Conservation (phyloP, 2,113 vertebrate genomes). For the Addax nasomaculatus region DNA sequence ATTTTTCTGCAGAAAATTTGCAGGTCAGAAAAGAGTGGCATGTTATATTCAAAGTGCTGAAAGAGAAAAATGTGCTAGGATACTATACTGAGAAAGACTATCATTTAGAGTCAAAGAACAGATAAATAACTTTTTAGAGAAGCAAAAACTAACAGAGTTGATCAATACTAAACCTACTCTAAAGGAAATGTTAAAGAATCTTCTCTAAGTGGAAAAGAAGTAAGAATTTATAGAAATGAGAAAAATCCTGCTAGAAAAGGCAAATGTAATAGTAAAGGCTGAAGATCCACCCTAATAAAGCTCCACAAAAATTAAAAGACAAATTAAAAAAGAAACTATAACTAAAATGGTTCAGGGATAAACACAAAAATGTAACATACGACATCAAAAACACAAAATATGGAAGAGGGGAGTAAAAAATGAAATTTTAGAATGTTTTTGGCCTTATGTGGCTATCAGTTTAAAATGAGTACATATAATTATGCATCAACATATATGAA, state of each 20-base stretch:
- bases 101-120: background rate
- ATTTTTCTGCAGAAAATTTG: background rate
- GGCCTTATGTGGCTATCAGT: background rate
- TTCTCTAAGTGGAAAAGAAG: background rate
- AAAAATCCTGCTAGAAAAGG: background rate
- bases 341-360: background rate
- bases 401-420: background rate
- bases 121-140: background rate
- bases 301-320: background rate
- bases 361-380: background rate
- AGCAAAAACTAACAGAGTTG: background rate
- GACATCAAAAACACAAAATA: background rate
- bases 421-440: background rate
- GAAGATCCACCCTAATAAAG: background rate
- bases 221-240: background rate
- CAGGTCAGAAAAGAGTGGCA: background rate
- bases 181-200: background rate
- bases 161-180: background rate
- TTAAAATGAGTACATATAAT: background rate
- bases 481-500: background rate
- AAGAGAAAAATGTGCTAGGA: background rate
- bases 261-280: background rate
- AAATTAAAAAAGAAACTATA: background rate
- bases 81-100: background rate
- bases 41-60: background rate